Conservation (phyloP, 2,113 vertebrate species). For the Rhinogobius similis region DNA sequence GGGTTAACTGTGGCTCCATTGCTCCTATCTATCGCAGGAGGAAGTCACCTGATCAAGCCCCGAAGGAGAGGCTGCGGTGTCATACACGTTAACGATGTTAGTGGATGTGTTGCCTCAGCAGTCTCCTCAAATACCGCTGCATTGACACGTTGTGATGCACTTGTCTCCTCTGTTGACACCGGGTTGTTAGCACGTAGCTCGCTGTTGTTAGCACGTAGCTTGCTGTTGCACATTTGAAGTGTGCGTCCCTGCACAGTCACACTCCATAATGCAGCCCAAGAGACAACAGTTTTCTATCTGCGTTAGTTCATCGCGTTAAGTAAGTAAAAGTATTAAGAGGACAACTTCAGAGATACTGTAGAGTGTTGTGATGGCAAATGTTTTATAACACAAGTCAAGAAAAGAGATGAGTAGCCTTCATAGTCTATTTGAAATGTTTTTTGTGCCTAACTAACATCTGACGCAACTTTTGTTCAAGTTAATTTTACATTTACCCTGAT, state of each 20-base stretch:
- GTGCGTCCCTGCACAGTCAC: constrained; percentile 45
- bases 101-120: constrained; percentile 6
- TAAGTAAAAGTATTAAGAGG: constrained; percentile 8
- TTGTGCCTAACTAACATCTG: too few species aligned
- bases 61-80: constrained; percentile 8
- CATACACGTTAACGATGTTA: constrained; percentile 8
- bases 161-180: constrained; percentile 38
- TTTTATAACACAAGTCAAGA: background rate
- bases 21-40: constrained; percentile 7
- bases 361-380: background rate
- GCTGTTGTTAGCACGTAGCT: constrained; percentile 43
- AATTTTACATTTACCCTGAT: too few species aligned
- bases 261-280: constrained; percentile 45
- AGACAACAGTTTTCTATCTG: constrained; percentile 43
- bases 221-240: constrained; percentile 51
- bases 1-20: background rate
- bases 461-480: too few species aligned
- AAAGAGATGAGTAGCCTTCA: too few species aligned
- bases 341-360: background rate
- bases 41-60: constrained; percentile 16
- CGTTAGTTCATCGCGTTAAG: constrained; percentile 37
- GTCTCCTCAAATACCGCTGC: constrained; percentile 14
- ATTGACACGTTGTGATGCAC: constrained; percentile 33
- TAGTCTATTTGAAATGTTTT: too few species aligned
- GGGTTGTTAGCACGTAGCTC: constrained; percentile 43